phyloP scores from a whole-genome alignment of 2,888 invertebrate species.

The Chesias legatella region DNA sequence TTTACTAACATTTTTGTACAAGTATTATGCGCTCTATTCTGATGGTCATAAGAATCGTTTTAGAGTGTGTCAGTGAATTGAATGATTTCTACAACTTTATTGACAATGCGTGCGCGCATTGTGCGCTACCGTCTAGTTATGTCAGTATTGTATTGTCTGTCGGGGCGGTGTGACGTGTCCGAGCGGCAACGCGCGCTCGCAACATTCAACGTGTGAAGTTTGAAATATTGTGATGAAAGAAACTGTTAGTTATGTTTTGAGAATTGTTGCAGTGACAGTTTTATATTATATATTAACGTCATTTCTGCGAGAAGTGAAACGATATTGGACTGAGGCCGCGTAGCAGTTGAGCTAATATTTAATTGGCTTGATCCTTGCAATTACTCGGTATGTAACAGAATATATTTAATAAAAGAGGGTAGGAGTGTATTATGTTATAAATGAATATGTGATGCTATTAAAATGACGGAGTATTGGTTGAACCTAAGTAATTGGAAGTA shows the following conservation, averaged over 20 bases:
- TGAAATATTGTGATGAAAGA: slow-evolving; percentile 67
- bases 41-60: slow-evolving; percentile 23
- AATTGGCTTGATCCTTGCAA: slow-evolving; percentile 31
- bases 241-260: slow-evolving; percentile 54
- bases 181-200: slow-evolving; percentile 35
- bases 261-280: slow-evolving; percentile 55
- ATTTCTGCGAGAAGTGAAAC: slow-evolving; percentile 61
- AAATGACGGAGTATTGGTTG: no score
- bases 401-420: neutral
- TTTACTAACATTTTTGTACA: slow-evolving; percentile 28
- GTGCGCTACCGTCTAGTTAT: slow-evolving; percentile 52
- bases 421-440: no score
- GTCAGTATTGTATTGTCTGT: slow-evolving; percentile 35
- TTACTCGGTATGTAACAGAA: slow-evolving; percentile 34
- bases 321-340: slow-evolving; percentile 51
- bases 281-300: slow-evolving; percentile 61
- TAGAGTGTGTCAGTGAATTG: slow-evolving; percentile 9
- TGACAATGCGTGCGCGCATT: slow-evolving; percentile 68
- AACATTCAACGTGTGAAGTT: slow-evolving; percentile 19
- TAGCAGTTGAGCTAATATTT: slow-evolving; percentile 28
- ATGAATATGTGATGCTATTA: no score
- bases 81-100: slow-evolving; percentile 42
- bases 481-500: no score
- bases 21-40: slow-evolving; percentile 9
- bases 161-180: slow-evolving; percentile 57